A percentile compares a stretch with the other conserved stretches of the same genome.
Conservation (phyloP, 2,888 invertebrate species). For the Drosophila niveifrons region DNA sequence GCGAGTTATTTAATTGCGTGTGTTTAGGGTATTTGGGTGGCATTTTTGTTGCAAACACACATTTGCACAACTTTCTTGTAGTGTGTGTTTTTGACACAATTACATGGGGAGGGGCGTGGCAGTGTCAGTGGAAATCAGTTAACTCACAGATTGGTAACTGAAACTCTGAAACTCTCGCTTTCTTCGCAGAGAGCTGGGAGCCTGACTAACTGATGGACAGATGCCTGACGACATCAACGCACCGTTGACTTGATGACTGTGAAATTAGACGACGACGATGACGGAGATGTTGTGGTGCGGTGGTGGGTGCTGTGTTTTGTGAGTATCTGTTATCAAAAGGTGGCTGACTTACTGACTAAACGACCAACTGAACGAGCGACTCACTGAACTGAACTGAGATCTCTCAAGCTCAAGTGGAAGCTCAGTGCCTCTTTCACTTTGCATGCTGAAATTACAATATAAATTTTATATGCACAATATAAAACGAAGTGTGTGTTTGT, state of each 20-base stretch:
- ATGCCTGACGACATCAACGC: constrained; percentile 35
- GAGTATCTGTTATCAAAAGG: constrained; percentile 65
- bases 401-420: constrained; percentile 12
- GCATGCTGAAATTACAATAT: constrained; percentile 76
- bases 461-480: constrained; percentile 65
- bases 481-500: constrained; percentile 11
- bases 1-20: constrained; percentile 16
- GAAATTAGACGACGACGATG: constrained; percentile 64
- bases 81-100: constrained; percentile 34
- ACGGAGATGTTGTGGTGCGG: constrained; percentile 1
- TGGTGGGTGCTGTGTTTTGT: constrained; percentile 42
- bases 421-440: constrained; percentile 71
- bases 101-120: constrained; percentile 30
- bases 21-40: constrained; percentile 15
- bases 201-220: neutral
- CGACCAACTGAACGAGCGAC: constrained; percentile 54
- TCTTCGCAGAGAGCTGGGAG: constrained; percentile 42
- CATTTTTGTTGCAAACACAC: neutral
- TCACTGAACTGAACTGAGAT: constrained; percentile 26
- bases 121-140: constrained; percentile 42
- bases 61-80: constrained; percentile 42
- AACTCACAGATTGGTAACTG: constrained; percentile 58
- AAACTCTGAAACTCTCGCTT: constrained; percentile 77
- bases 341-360: constrained; percentile 68
- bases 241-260: constrained; percentile 70